Evolutionary conservation across 2,888 invertebrate species (phyloP), one percentile per base, ranked within the genome.

Genomic region (Mylabris sibirica): DNA sequence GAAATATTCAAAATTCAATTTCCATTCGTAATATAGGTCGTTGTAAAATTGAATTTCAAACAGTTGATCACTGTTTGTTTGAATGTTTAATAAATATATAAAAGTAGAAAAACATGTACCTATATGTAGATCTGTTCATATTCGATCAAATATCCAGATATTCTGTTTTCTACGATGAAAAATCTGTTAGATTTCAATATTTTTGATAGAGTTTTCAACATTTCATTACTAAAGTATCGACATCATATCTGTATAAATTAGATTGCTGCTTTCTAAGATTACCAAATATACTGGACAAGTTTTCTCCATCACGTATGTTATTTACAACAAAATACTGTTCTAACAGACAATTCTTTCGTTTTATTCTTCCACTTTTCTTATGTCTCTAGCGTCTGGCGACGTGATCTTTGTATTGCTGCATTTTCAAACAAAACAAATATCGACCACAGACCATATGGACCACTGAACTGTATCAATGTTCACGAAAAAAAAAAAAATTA

Each of bases 401-500:
- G 68, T 71, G 70, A 70, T 70, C 67, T 66, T 41, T 70, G 63
- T 67, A 70, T 67, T 70, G 65, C 70, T 65, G 30, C 49, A 65
- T 65, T 49, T 60, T 64, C 70, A 70, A 70, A 67, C 67, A 70
- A 67, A 63, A 57, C 65, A 65, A 65, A 65, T 70, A 67, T 70
- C 70, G 67, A 70, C 70, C 67, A 57, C 26, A 20, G 20, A 20
- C 49, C n/a, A 26, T 57, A 57, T 57, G n/a, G 24, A 57, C 57
- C 57, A 57, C 14, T 57, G 57, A 57, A 57, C n/a, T 24, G 57
- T 57, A 57, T 26, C 26, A 57, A 3, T 22, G 53, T 26, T 57
- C 12, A 6, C n/a, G 4, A 3, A 20, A n/a, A n/a, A n/a, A 57
- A 57, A 57, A 57, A 57, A 57, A 24, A 57, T 57, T 24, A 22